Base-by-base conservation (phyloP, 2,797 vertebrate genomes). In the Xenopus petersii region DNA sequence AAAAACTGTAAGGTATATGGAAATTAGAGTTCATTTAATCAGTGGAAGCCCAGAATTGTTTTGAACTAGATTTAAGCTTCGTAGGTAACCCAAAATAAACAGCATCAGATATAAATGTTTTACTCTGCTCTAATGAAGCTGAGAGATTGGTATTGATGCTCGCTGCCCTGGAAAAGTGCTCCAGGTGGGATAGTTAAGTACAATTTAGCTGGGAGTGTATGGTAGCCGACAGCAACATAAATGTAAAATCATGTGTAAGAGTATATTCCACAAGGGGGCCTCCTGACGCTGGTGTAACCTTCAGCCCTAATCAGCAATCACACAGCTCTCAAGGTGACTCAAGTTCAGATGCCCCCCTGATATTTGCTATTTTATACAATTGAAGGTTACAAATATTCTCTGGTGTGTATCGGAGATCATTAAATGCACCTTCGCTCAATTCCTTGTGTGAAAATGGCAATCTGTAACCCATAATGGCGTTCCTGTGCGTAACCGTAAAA, bases 241-340 rank as follows among this genome's bases (percentile, higher is more conserved):
- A 63, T 63, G 12, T 2, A 63, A 63, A 12, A 64, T 16, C 12
- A 13, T 16, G 33, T 64, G 36, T 9, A 42, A n/a, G 33, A n/a
- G 62, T 47, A 0, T 47, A 46, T 64, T 64, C 16, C 16, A 17
- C 54, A n/a, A 56, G 54, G 54, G 54, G 54, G 54, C 54, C n/a
- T 56, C 36, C 15, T 15, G 16, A 56, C 1, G 11, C 49, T 36
- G 62, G 1, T 2, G 10, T 21, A 46, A 64, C 17, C 30, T 64
- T 1, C 62, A 56, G 5, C 54, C 9, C 8, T 64, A 17, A 64
- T 64, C 62, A 47, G 30, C 16, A 46, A 46, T 64, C 62, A 46
- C n/a, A 64, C 36, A 64, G 13, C 36, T 64, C 15, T 47, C 62
- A 64, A 64, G 62, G 62, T 64, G 62, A 64, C 15, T 21, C 16